These are phyloP conservation scores for Drosophila rhopaloa DNA, from an alignment of 1,140 invertebrate species.

Conservation along the genomic window DNA sequence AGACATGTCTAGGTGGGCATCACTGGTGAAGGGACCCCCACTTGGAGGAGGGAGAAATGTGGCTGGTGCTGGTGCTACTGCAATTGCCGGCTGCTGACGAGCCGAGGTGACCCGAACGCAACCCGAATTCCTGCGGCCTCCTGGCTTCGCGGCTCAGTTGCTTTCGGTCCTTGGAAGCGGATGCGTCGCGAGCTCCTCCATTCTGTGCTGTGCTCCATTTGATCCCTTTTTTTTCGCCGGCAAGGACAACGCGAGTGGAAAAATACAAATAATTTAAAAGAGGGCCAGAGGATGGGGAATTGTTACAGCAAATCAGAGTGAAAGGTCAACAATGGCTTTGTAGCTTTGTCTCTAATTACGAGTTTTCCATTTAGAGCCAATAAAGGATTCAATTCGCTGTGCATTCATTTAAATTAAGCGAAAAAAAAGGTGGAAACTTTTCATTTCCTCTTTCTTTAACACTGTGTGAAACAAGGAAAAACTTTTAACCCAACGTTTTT, in stretches of 20 bases:
- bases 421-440: constrained; percentile 46
- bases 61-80: constrained; percentile 14
- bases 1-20: neutral
- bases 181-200: constrained; percentile 16
- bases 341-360: constrained; percentile 55
- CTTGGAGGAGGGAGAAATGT: neutral
- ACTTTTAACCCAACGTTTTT: constrained; percentile 26
- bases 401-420: constrained; percentile 36
- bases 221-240: constrained; percentile 16
- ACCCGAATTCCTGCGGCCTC: constrained; percentile 22
- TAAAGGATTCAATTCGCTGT: constrained; percentile 50
- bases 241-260: constrained; percentile 53
- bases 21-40: constrained; percentile 13
- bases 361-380: constrained; percentile 42
- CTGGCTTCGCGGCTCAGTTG: constrained; percentile 46
- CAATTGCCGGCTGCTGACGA: constrained; percentile 39
- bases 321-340: constrained; percentile 52
- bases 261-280: constrained; percentile 34
- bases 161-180: constrained; percentile 40
- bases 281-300: neutral
- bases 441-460: constrained; percentile 22
- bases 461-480: constrained; percentile 39
- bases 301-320: constrained; percentile 24
- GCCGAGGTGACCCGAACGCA: constrained; percentile 31
- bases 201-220: neutral